Percentiles rank a stretch among this genome's conserved stretches.
Evolutionary conservation across 2,888 invertebrate genomes (phyloP).

Genomic region (Pammene fasciana): DNA sequence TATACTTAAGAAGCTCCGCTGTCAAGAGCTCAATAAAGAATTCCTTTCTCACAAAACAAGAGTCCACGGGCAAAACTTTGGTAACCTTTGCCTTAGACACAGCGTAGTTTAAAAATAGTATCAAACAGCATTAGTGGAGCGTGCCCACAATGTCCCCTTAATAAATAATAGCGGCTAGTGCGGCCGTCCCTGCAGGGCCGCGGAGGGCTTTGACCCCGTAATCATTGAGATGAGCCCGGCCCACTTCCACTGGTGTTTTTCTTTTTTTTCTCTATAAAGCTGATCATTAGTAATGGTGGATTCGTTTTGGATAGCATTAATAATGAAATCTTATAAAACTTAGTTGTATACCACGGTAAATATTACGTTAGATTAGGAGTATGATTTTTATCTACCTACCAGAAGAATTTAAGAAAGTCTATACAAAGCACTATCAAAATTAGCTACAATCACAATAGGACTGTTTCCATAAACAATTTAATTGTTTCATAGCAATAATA

Average conservation of each 20-base stretch:
- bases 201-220: constrained; percentile 13
- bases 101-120: constrained; percentile 1
- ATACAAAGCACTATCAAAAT: no score
- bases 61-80: no score
- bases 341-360: no score
- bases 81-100: not conserved
- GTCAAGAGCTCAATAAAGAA: no score
- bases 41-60: no score
- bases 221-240: constrained; percentile 12
- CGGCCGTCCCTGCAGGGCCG: constrained; percentile 13
- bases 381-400: no score
- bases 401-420: no score
- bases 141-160: constrained; percentile 42
- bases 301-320: not conserved
- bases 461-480: no score
- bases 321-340: not conserved
- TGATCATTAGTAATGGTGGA: not conserved
- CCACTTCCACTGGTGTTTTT: constrained; percentile 7
- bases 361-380: no score
- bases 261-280: constrained; percentile 1
- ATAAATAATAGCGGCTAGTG: constrained; percentile 41
- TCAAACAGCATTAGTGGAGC: constrained; percentile 2
- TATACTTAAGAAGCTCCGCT: no score
- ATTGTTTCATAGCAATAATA: no score
- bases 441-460: no score